These are phyloP conservation scores for Anneissia japonica DNA, from an alignment of 35 echinoderm and acorn worm genomes.

Conservation along the genomic window DNA sequence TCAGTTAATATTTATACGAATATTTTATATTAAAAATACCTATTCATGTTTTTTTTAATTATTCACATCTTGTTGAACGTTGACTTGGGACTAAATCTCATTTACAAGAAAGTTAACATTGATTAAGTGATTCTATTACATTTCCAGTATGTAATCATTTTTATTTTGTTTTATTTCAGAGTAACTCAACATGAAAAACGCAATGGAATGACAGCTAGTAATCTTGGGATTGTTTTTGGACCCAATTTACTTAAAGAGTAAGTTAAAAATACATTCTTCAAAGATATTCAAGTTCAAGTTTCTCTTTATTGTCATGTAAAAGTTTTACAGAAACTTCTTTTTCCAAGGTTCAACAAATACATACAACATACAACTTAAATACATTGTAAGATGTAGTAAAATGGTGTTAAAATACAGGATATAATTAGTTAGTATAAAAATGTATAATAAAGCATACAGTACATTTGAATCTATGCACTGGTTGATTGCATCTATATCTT, in stretches of 20 bases:
- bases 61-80: background rate
- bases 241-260: constrained; percentile 89
- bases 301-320: background rate
- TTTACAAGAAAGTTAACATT: background rate
- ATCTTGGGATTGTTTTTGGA: constrained; percentile 94
- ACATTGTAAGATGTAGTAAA: too few species aligned
- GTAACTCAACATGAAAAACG: constrained; percentile 61
- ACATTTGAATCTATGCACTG: too few species aligned
- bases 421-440: too few species aligned
- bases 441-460: too few species aligned
- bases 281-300: background rate
- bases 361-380: too few species aligned
- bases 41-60: background rate
- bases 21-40: background rate
- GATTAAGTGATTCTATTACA: too few species aligned
- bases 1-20: background rate
- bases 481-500: too few species aligned
- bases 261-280: background rate
- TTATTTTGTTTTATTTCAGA: constrained; percentile 36
- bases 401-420: too few species aligned
- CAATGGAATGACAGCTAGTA: constrained; percentile 85
- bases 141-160: too few species aligned
- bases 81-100: background rate
- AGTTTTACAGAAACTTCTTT: too few species aligned
- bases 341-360: too few species aligned